Percentiles rank a stretch among this genome's conserved stretches.
These are phyloP conservation scores for Cercopithecus mitis DNA, from an alignment of 2,797 vertebrate genomes.

Conservation along the genomic window DNA sequence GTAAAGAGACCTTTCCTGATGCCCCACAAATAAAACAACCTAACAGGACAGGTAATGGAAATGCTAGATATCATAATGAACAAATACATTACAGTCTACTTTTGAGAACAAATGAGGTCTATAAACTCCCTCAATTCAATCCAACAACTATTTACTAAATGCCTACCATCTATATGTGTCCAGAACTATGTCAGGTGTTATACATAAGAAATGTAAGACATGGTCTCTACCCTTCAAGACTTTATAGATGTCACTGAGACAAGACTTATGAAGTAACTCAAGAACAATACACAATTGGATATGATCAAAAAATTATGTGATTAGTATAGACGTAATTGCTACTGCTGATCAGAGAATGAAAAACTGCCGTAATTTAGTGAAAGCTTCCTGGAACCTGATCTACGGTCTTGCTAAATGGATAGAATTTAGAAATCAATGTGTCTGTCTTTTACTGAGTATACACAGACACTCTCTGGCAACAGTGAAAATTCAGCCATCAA, in stretches of 20 bases:
- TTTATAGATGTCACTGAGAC: not conserved
- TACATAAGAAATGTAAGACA: not conserved
- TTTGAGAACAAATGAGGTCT: not conserved
- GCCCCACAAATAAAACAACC: not conserved
- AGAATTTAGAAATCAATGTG: not conserved
- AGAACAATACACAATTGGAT: not conserved
- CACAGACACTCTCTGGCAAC: not conserved
- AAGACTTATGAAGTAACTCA: not conserved
- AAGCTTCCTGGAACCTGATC: not conserved
- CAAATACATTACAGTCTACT: not conserved
- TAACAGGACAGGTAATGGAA: not conserved
- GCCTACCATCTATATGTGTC: not conserved
- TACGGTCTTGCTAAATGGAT: not conserved
- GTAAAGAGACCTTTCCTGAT: not conserved
- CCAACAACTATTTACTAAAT: not conserved
- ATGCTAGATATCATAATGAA: not conserved
- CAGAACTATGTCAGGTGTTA: not conserved
- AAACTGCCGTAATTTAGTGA: not conserved
- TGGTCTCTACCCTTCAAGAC: not conserved
- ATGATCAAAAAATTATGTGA: not conserved
- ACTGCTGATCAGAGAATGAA: not conserved
- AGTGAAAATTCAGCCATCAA: not conserved
- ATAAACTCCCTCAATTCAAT: not conserved
- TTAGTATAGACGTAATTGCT: not conserved
- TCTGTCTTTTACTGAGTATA: not conserved